Conservation (phyloP, 2,888 invertebrate species). For the Agonum fuliginosum region DNA sequence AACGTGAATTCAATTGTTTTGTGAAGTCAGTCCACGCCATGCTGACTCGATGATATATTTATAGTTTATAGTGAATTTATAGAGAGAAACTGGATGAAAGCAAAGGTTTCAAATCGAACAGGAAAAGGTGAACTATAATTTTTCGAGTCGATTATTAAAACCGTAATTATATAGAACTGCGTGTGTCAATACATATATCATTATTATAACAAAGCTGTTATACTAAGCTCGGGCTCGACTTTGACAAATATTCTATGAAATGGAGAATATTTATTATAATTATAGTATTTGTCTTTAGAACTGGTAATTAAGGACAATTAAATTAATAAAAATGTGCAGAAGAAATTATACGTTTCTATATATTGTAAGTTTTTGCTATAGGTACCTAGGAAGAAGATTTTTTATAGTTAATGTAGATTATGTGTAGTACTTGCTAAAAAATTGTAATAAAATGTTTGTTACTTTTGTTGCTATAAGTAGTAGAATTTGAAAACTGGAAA, state of each 20-base stretch:
- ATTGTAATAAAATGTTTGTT: too few species aligned
- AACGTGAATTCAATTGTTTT: conserved; percentile 49
- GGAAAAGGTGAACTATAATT: conserved; percentile 2
- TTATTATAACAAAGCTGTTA: conserved; percentile 31
- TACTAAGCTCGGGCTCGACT: not conserved
- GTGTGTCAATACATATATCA: conserved; percentile 26
- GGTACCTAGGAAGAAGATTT: too few species aligned
- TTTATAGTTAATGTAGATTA: too few species aligned
- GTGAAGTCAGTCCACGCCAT: conserved; percentile 12
- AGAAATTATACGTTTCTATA: too few species aligned
- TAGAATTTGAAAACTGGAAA: too few species aligned
- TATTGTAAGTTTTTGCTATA: too few species aligned
- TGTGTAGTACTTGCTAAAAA: too few species aligned
- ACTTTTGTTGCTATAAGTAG: too few species aligned
- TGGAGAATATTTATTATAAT: not conserved
- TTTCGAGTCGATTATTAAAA: conserved; percentile 13
- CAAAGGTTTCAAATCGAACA: conserved; percentile 5
- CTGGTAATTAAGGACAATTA: too few species aligned
- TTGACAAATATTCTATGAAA: conserved; percentile 1
- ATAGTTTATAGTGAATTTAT: conserved; percentile 38
- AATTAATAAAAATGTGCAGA: too few species aligned
- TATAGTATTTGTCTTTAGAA: too few species aligned
- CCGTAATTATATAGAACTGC: conserved; percentile 15
- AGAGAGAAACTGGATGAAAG: conserved; percentile 40
- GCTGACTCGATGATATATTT: conserved; percentile 39